Conservation (phyloP, 2,888 invertebrate genomes). For the Pheosia gnoma region DNA sequence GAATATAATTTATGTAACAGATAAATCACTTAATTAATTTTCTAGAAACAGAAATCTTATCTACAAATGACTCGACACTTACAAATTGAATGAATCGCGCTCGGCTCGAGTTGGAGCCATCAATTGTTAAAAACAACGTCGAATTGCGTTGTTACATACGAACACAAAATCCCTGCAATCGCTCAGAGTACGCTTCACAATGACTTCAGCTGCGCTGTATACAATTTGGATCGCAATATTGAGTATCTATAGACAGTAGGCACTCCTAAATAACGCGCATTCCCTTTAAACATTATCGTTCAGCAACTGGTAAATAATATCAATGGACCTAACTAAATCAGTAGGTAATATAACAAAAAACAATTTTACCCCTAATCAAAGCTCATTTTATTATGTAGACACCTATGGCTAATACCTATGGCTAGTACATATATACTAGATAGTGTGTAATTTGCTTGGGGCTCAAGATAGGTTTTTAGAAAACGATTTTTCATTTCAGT, state of each 20-base stretch:
- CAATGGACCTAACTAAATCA: no score
- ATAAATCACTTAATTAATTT: not conserved
- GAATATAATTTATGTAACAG: not conserved
- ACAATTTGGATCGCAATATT: constrained; percentile 3
- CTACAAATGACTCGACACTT: not conserved
- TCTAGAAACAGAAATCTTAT: not conserved
- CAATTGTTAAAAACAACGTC: constrained; percentile 53
- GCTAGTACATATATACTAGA: no score
- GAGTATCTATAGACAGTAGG: not conserved
- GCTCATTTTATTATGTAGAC: no score
- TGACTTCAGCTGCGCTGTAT: constrained; percentile 19
- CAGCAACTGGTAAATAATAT: no score
- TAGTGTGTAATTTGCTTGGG: no score
- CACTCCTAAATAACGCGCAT: constrained; percentile 13
- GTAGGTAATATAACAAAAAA: no score
- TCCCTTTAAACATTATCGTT: not conserved
- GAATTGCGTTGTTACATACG: constrained; percentile 52
- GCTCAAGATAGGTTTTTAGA: no score
- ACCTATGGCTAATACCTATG: no score
- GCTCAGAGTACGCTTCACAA: constrained; percentile 21
- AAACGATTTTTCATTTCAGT: no score
- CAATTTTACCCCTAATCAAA: no score
- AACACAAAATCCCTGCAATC: constrained; percentile 32
- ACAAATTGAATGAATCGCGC: constrained; percentile 24
- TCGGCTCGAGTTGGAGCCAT: constrained; percentile 17